phyloP scores from a whole-genome alignment of 2,888 invertebrate genomes.

The Mythimna lalbum region DNA sequence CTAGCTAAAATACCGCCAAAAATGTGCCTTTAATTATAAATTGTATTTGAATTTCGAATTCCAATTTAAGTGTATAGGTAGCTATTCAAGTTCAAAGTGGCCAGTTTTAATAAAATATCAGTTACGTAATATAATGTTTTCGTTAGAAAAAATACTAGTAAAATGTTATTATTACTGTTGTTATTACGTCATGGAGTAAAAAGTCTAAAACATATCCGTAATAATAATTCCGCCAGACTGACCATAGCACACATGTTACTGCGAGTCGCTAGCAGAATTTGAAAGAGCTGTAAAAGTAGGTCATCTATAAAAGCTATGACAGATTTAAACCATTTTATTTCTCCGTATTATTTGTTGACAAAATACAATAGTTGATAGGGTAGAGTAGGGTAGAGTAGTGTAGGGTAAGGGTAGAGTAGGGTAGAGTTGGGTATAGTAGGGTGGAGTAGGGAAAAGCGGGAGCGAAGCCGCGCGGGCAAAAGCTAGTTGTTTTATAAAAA shows the following conservation, averaged over 20 bases:
- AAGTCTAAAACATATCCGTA: neutral
- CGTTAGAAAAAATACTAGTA: neutral
- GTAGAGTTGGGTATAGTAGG: no score
- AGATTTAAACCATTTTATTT: neutral
- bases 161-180: neutral
- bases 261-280: conserved; percentile 6
- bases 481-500: neutral
- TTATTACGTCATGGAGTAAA: neutral
- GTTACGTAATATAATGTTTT: neutral
- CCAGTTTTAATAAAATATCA: neutral
- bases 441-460: no score
- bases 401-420: no score
- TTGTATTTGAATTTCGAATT: neutral
- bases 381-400: no score
- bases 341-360: neutral
- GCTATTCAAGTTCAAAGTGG: no score
- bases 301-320: neutral
- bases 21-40: no score
- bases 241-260: conserved; percentile 1
- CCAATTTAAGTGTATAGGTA: no score
- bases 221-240: neutral
- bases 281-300: neutral
- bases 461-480: no score
- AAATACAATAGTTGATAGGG: neutral
- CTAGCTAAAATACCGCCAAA: no score